Percentiles rank a stretch among this genome's conserved stretches.
phyloP scores from a whole-genome alignment of 2,113 vertebrate species.

The Chloropsis hardwickii region DNA sequence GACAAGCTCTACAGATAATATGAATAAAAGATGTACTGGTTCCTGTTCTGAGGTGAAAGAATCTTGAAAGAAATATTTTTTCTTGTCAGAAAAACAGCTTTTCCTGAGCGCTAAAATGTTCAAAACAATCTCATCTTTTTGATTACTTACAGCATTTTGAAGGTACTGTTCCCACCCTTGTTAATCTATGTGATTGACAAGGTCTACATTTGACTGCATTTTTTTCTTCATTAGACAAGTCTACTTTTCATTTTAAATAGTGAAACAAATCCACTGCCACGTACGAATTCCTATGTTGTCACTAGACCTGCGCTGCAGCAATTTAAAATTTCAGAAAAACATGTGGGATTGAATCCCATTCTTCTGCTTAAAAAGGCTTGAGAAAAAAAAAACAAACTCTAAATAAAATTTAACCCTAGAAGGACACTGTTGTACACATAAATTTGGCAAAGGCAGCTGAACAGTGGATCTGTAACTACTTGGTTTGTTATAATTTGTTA shows the following conservation, averaged over 20 bases:
- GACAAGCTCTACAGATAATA: constrained; percentile 8
- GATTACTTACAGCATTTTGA: constrained; percentile 59
- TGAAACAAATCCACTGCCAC: constrained; percentile 55
- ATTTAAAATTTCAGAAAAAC: constrained; percentile 42
- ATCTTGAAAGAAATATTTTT: constrained; percentile 48
- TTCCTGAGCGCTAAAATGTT: constrained; percentile 38
- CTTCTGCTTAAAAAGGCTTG: not conserved
- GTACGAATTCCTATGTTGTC: constrained; percentile 25
- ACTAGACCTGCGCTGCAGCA: constrained; percentile 30
- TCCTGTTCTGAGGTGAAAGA: constrained; percentile 21
- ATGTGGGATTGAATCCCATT: not conserved
- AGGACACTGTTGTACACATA: not conserved
- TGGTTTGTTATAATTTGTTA: not conserved
- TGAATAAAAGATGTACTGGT: constrained; percentile 64
- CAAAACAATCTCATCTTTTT: constrained; percentile 62
- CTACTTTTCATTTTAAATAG: constrained; percentile 57
- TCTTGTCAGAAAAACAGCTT: constrained; percentile 38
- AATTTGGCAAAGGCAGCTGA: not conserved
- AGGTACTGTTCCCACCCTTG: constrained; percentile 28
- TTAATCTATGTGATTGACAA: constrained; percentile 65
- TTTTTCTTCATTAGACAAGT: constrained; percentile 64
- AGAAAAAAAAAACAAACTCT: not conserved
- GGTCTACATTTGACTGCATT: constrained; percentile 54
- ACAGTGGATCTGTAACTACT: not conserved
- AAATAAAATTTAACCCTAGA: constrained; percentile 2